phyloP scores from a whole-genome alignment of 2,888 invertebrate genomes.

The Drosophila nr. perissopoda region DNA sequence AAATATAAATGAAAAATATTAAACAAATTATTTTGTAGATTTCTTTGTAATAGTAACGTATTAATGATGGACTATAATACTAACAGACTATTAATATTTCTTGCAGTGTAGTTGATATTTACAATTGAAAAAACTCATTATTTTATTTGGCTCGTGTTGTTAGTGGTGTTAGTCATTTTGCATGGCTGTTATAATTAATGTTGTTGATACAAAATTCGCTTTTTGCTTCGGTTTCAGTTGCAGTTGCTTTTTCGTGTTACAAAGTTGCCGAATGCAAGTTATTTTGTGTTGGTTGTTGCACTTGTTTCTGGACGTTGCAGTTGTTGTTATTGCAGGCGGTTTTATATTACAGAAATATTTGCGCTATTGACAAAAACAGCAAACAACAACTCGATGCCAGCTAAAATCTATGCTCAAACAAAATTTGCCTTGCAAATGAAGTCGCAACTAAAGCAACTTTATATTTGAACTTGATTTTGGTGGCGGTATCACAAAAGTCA shows the following conservation, averaged over 20 bases:
- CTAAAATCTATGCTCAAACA: slow-evolving; percentile 44
- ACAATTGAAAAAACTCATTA: slow-evolving; percentile 66
- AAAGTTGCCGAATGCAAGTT: slow-evolving; percentile 57
- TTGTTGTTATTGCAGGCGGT: slow-evolving; percentile 72
- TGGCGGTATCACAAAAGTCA: slow-evolving; percentile 68
- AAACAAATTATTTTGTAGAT: neutral
- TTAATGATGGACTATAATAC: neutral
- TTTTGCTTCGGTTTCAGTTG: slow-evolving; percentile 53
- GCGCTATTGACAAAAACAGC: slow-evolving; percentile 60
- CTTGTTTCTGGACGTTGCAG: slow-evolving; percentile 53
- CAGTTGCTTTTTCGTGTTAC: slow-evolving; percentile 64
- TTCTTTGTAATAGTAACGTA: neutral
- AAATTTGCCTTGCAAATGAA: slow-evolving; percentile 77
- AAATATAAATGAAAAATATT: neutral
- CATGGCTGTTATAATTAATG: slow-evolving; percentile 77
- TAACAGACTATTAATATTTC: slow-evolving; percentile 5
- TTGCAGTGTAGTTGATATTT: slow-evolving; percentile 58
- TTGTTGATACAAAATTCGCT: slow-evolving; percentile 69
- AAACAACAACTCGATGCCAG: slow-evolving; percentile 32
- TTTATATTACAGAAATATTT: slow-evolving; percentile 77
- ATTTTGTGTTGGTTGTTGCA: slow-evolving; percentile 62
- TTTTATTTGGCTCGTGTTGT: slow-evolving; percentile 52
- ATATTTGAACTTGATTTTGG: slow-evolving; percentile 81
- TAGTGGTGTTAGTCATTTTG: slow-evolving; percentile 42
- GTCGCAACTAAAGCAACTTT: slow-evolving; percentile 56